Conservation (phyloP, 2,888 invertebrate genomes). For the Mechanitis mazaeus region DNA sequence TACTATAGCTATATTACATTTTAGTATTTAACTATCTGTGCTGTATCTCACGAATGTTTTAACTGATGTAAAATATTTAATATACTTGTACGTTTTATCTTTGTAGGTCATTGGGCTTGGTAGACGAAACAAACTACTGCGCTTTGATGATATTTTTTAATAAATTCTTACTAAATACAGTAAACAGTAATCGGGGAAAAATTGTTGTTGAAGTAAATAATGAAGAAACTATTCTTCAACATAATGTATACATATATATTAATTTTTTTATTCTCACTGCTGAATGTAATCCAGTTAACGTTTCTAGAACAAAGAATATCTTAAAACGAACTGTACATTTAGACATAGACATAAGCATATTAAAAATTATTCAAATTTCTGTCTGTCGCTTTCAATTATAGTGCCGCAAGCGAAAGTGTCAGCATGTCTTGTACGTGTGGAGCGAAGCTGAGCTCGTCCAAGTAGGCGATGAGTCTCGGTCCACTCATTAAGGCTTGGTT, state of each 20-base stretch:
- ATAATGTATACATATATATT: too few species aligned
- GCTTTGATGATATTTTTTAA: too few species aligned
- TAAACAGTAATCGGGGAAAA: too few species aligned
- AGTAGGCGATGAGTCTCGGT: conserved; percentile 63
- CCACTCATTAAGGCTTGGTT: conserved; percentile 47
- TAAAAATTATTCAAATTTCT: conserved; percentile 5
- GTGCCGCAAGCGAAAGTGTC: conserved; percentile 56
- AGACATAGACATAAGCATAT: not conserved
- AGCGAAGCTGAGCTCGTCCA: conserved; percentile 32
- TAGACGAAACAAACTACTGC: not conserved
- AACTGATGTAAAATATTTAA: not conserved
- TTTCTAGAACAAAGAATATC: not conserved
- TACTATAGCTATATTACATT: too few species aligned
- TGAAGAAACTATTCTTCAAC: too few species aligned
- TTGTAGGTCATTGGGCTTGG: not conserved
- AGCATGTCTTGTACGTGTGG: conserved; percentile 26
- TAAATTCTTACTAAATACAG: too few species aligned
- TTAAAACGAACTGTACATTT: not conserved
- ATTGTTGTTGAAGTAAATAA: too few species aligned
- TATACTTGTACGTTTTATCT: not conserved
- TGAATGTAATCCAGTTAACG: not conserved
- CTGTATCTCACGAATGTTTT: not conserved
- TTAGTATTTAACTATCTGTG: too few species aligned
- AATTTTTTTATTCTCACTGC: too few species aligned
- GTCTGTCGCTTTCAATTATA: conserved; percentile 19